These are phyloP conservation scores for Eilema depressum DNA, from an alignment of 2,888 invertebrate species.

Conservation along the genomic window DNA sequence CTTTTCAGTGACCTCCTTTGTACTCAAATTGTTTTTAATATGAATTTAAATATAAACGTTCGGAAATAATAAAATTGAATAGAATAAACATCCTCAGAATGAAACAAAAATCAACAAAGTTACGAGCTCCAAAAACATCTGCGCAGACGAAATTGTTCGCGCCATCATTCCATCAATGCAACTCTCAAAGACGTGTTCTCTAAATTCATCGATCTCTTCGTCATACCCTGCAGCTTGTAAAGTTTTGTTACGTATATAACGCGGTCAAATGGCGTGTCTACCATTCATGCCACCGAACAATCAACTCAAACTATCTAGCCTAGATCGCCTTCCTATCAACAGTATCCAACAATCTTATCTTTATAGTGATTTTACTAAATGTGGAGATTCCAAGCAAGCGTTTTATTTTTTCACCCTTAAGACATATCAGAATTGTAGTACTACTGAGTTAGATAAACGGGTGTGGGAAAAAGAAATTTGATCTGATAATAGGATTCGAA, in stretches of 20 bases:
- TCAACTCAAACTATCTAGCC: constrained; percentile 9
- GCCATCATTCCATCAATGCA: background rate
- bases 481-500: constrained; percentile 27
- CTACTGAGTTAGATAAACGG: constrained; percentile 10
- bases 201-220: constrained; percentile 7
- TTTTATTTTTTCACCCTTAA: constrained; percentile 5
- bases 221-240: background rate
- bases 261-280: background rate
- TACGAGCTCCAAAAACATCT: constrained; percentile 6
- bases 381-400: background rate
- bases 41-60: background rate
- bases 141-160: constrained; percentile 3
- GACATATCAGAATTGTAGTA: constrained; percentile 16
- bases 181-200: constrained; percentile 1
- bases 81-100: background rate
- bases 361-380: constrained; percentile 5
- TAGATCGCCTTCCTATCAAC: constrained; percentile 9
- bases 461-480: constrained; percentile 24
- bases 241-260: background rate
- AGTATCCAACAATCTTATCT: constrained; percentile 20
- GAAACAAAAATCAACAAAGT: constrained; percentile 10
- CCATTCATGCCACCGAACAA: constrained; percentile 17
- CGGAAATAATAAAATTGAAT: background rate
- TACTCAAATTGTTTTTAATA: too few species aligned
- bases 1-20: background rate